Conservation (phyloP, 2,888 invertebrate species). For the Eumerus sabulonum region DNA sequence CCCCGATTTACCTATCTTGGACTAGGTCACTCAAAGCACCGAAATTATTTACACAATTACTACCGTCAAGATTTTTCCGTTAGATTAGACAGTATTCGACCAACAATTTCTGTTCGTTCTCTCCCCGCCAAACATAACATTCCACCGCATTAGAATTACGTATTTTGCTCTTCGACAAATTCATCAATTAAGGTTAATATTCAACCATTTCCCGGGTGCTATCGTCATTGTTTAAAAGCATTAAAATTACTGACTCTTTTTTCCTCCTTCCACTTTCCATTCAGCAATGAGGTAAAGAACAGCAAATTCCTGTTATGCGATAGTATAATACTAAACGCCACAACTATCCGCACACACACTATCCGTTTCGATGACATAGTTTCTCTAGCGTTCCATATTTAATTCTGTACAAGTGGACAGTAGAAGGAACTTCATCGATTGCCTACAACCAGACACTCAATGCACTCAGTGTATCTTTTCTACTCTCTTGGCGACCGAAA, state of each 20-base stretch:
- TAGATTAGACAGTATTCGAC: no score
- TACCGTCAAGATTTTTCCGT: no score
- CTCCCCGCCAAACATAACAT: conserved; percentile 7
- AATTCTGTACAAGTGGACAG: conserved; percentile 34
- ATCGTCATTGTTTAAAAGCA: no score
- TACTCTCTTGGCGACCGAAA: conserved; percentile 18
- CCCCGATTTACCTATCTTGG: conserved; percentile 34
- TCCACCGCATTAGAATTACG: conserved; percentile 30
- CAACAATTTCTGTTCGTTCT: neutral
- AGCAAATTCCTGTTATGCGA: conserved; percentile 43
- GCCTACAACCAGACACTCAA: conserved; percentile 35
- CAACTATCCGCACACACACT: conserved; percentile 36
- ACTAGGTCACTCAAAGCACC: conserved; percentile 31
- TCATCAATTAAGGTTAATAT: conserved; percentile 71
- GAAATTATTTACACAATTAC: neutral
- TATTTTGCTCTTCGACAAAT: conserved; percentile 37
- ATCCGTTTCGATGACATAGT: conserved; percentile 67
- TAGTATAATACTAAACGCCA: neutral
- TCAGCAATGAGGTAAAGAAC: conserved; percentile 19
- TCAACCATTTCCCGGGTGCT: conserved; percentile 64
- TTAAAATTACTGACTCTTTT: conserved; percentile 33
- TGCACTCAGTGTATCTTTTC: conserved; percentile 1
- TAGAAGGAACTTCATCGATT: conserved; percentile 46
- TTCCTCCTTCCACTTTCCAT: conserved; percentile 38
- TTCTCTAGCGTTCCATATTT: conserved; percentile 61